Evolutionary conservation across 1,140 invertebrate species (phyloP), one percentile per base, ranked within the genome.

Genomic region (Ctenoplectra terminalis): DNA sequence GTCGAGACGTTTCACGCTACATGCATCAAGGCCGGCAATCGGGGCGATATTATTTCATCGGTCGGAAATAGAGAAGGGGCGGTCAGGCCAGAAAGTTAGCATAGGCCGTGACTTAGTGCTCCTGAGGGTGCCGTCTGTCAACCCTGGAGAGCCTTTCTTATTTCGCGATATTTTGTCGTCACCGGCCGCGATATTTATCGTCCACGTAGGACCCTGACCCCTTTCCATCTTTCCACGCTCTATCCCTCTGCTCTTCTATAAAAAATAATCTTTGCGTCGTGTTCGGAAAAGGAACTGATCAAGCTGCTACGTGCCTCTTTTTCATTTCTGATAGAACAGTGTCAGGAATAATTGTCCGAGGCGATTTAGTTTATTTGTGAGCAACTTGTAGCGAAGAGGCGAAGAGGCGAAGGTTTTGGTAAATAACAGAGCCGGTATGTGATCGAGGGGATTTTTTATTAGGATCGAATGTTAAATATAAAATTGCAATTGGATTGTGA

Each of bases 41-140:
- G 87, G 86, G 82, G 87, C 86, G 88, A 89, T 89, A 92, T 93
- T 92, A 92, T 91, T 91, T 92, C 91, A 87, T 86, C 89, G 89
- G 75, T 84, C 82, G 85, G 85, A 87, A 87, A 85, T 82, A 64
- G 64, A 29, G 50, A 43, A 54, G 64, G 54, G 67, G 61, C 63
- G 76, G 85, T 72, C 76, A 83, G 77, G 77, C 48, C 80, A 52
- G 81, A 84, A 88, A 88, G 90, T 90, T 91, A 90, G 90, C 89
- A 90, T 91, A 89, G 83, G 61, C 52, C 67, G 88, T 93, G 91
- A 93, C 92, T 93, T 93, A 93, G 91, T 92, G 88, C 87, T 92
- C 92, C 92, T 92, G 83, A 50, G 92, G 92, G 92, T 91, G 92
- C 84, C 91, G 90, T 93, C 85, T 86, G 88, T 93, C 90, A 91